These are phyloP conservation scores for Sebastes glaucus DNA, from an alignment of 2,797 vertebrate genomes.

Conservation along the genomic window DNA sequence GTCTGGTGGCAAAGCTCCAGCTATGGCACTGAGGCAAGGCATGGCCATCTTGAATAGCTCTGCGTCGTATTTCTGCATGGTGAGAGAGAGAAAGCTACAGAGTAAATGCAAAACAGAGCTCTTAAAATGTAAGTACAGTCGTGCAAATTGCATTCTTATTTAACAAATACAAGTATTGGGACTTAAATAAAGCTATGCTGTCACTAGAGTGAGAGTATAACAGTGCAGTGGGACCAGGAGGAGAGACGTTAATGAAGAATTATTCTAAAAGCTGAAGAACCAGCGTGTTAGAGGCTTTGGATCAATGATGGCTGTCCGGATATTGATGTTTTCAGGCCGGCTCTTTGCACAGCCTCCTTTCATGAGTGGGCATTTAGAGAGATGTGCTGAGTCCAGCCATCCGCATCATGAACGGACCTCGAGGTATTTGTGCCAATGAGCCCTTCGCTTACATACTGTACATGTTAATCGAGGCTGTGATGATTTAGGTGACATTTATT, in stretches of 20 bases:
- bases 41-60: conserved; percentile 99
- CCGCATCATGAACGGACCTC: conserved; percentile 35
- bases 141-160: neutral
- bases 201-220: neutral
- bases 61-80: conserved; percentile 92
- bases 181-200: conserved; percentile 26
- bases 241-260: conserved; percentile 51
- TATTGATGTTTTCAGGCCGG: conserved; percentile 68
- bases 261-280: conserved; percentile 56
- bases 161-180: neutral
- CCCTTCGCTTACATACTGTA: neutral
- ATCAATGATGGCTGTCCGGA: conserved; percentile 67
- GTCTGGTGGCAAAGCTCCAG: conserved; percentile 95
- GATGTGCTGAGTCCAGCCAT: conserved; percentile 68
- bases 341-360: conserved; percentile 44
- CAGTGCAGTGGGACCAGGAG: neutral
- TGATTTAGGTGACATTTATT: conserved; percentile 8
- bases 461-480: conserved; percentile 27
- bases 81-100: neutral
- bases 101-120: neutral
- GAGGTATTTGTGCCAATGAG: conserved; percentile 3
- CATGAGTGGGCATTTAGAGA: conserved; percentile 67
- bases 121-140: neutral
- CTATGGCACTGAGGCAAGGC: conserved; percentile 97
- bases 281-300: conserved; percentile 26